These are phyloP conservation scores for Solen grandis DNA, from an alignment of 1,140 invertebrate species.

Conservation along the genomic window DNA sequence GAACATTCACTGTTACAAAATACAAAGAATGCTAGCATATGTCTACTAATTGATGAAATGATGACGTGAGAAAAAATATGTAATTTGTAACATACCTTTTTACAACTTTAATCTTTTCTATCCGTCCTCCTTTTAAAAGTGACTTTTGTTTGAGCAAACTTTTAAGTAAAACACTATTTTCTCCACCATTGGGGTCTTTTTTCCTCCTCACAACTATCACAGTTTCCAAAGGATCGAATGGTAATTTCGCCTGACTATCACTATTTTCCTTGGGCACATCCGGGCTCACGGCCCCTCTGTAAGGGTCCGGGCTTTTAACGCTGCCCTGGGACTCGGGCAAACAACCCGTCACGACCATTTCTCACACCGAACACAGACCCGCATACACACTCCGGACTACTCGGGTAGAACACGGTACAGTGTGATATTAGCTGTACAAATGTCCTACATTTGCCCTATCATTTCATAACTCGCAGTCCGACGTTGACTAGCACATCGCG, in stretches of 20 bases:
- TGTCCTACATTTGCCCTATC: background rate
- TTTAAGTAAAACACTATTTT: constrained; percentile 50
- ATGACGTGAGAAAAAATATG: background rate
- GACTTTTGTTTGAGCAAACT: constrained; percentile 50
- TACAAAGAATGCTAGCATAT: background rate
- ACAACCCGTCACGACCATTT: constrained; percentile 42
- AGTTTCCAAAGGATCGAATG: constrained; percentile 49
- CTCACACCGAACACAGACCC: background rate
- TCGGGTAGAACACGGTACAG: too few species aligned
- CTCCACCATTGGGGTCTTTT: constrained; percentile 21
- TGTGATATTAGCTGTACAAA: background rate
- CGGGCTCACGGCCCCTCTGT: constrained; percentile 25
- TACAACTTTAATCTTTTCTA: constrained; percentile 44
- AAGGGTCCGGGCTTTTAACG: constrained; percentile 4
- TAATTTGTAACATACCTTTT: constrained; percentile 43
- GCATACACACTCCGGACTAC: background rate
- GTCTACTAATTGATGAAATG: background rate
- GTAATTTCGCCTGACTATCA: constrained; percentile 26
- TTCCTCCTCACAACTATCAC: constrained; percentile 48
- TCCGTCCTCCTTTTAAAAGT: constrained; percentile 31
- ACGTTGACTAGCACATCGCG: background rate
- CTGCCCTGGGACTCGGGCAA: constrained; percentile 31
- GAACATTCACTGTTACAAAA: background rate
- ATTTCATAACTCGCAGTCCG: background rate
- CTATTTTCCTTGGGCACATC: constrained; percentile 31